Base-by-base conservation (phyloP, 2,888 invertebrate species). In the Resseliella maxima region DNA sequence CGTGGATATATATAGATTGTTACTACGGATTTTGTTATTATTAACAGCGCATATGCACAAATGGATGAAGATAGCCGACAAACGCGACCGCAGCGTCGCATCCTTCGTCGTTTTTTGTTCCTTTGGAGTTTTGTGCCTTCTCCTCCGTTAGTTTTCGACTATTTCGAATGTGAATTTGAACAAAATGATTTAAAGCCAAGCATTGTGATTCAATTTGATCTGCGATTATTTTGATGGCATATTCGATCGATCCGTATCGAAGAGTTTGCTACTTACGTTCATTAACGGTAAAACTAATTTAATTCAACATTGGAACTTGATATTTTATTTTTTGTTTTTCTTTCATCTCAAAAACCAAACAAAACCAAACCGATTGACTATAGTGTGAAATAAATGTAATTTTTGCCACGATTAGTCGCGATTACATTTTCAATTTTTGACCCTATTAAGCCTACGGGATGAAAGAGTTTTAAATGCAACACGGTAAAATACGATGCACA, bases 21-120 rank as follows among this genome's bases (percentile, higher is more conserved):
- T 72, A 72, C 72, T 72, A 72, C 72, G 72, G n/a, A n/a, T 72
- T 72, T 72, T 72, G 72, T 72, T 72, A 35, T 72, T 72, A 72
- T 72, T 72, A 72, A 72, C 35, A n/a, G 59, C 27, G 12, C 2
- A 59, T 3, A 24, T 59, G 59, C 24, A 24, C 59, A 59, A 2
- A 50, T 59, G 59, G n/a, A 59, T 59, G 59, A 59, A 59, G 12
- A 59, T 59, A 59, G 59, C 59, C 59, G 59, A 59, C 59, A 59
- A 59, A 59, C 50, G 18, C 50, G 21, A 21, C n/a, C n/a, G n/a
- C n/a, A 41, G 41, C 41, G 24, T n/a, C 59, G 24, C 24, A 24
- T 31, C 72, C 72, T 72, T 31, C 31, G 31, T 72, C 35, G 72
- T 15, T 6, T 3, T 5, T 72, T 50, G 50, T 15, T 18, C 12